These are phyloP conservation scores for Melanotus villosus DNA, from an alignment of 2,888 invertebrate genomes.

Conservation along the genomic window DNA sequence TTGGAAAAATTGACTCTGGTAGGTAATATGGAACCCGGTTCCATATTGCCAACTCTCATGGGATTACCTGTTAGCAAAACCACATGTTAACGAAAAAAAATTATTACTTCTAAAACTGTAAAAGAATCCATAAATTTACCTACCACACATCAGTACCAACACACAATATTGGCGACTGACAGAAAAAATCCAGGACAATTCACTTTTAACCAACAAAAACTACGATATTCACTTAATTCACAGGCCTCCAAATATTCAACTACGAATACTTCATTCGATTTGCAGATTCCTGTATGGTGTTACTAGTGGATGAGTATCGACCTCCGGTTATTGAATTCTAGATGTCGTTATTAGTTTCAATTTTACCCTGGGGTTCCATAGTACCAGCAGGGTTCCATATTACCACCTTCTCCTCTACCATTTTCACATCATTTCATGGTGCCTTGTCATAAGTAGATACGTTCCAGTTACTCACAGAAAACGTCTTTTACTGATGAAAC, in stretches of 20 bases:
- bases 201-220: background rate
- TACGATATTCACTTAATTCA: no score
- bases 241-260: background rate
- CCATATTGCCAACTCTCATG: background rate
- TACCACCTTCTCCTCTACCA: background rate
- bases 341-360: slow-evolving; percentile 1
- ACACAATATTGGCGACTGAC: background rate
- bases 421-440: no score
- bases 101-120: slow-evolving; percentile 3
- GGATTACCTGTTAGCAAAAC: background rate
- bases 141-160: slow-evolving; percentile 1
- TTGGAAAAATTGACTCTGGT: no score
- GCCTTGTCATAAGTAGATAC: no score
- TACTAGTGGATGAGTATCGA: background rate
- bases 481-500: no score
- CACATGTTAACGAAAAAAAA: background rate
- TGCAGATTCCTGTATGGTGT: background rate
- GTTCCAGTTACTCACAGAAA: no score
- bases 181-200: background rate
- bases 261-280: background rate
- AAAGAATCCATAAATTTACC: background rate
- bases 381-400: slow-evolving; percentile 1
- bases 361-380: background rate
- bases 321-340: slow-evolving; percentile 1
- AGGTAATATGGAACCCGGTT: background rate